Evolutionary conservation across 2,888 invertebrate species (phyloP).

Genomic region (Eugnorisma glareosa): DNA sequence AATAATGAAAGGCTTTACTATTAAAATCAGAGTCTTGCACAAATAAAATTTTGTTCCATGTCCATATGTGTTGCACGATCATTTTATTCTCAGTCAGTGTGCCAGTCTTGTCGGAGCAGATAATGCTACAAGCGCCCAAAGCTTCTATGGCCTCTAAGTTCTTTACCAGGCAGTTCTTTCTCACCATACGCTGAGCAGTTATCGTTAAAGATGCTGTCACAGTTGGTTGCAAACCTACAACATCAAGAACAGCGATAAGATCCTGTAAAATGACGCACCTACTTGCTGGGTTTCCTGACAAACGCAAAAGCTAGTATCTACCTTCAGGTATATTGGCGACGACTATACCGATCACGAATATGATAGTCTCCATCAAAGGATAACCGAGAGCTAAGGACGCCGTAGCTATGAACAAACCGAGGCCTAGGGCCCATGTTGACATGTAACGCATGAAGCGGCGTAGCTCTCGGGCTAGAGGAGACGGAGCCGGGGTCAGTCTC

Average conservation of each 20-base stretch:
- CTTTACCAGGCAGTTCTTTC: slow-evolving; percentile 99
- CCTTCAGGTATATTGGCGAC: slow-evolving; percentile 99
- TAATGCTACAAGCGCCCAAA: slow-evolving; percentile 98
- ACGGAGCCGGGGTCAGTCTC: slow-evolving; percentile 97
- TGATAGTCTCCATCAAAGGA: slow-evolving; percentile 99
- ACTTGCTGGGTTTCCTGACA: not conserved
- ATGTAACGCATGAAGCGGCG: slow-evolving; percentile 99
- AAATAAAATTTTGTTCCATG: slow-evolving; percentile 96
- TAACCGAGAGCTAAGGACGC: slow-evolving; percentile 98
- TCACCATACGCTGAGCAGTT: slow-evolving; percentile 99
- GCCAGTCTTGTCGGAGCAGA: slow-evolving; percentile 99
- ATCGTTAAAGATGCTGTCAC: slow-evolving; percentile 99
- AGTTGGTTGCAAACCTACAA: slow-evolving; percentile 96
- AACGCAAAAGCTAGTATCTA: slow-evolving; percentile 47
- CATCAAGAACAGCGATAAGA: not conserved
- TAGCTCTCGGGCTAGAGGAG: slow-evolving; percentile 99
- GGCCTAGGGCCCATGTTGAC: slow-evolving; percentile 96
- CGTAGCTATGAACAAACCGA: slow-evolving; percentile 98
- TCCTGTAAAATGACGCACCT: not conserved
- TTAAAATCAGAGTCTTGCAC: slow-evolving; percentile 92
- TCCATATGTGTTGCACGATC: slow-evolving; percentile 99
- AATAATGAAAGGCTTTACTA: slow-evolving; percentile 65
- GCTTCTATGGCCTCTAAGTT: slow-evolving; percentile 99
- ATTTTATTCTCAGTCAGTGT: slow-evolving; percentile 99
- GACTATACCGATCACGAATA: slow-evolving; percentile 99